Evolutionary conservation across 2,113 vertebrate genomes (phyloP), one percentile per base, ranked within the genome.

Genomic region (Bambusicola thoracicus): DNA sequence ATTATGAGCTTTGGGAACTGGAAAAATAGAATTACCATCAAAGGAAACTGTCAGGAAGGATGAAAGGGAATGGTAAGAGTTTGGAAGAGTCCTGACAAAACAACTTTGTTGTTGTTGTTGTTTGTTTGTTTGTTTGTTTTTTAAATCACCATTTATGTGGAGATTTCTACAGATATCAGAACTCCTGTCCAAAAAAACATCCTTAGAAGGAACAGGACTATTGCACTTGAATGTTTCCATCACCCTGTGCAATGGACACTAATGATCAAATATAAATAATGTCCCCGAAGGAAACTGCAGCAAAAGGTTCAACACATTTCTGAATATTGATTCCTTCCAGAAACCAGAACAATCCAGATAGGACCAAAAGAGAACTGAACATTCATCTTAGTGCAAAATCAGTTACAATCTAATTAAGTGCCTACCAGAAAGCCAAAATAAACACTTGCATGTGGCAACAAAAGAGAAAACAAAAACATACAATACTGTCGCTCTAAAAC

Each of bases 1-100:
- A 90, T 95, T 89, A 92, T 22, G 63, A 94, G 83, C 70, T 96
- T 92, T 97, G n/a, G 72, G 94, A 96, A 93, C 40, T 59, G 93
- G 89, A 90, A 95, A 95, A 97, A 93, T 10, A 96, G 94, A 97
- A 97, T 96, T 96, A 96, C 82, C 91, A 89, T 92, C 95, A 96
- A 95, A 95, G 94, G 83, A 93, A 97, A 95, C 76, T 11, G 94
- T 87, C 93, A 94, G 92, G 77, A 91, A 94, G 75, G 92, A 96
- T 95, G 95, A 97, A 96, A 89, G 46, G 32, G 83, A 85, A 94
- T 51, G 58, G 73, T 85, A 94, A 49, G 49, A 73, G 38, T 81
- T 78, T 76, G 68, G 77, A 95, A 94, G 58, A 93, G 66, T 15
- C 55, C 34, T 94, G 76, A 81, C 78, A 92, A 40, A 61, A 90